Conservation (phyloP, 2,888 invertebrate genomes). For the Archips xylosteana region DNA sequence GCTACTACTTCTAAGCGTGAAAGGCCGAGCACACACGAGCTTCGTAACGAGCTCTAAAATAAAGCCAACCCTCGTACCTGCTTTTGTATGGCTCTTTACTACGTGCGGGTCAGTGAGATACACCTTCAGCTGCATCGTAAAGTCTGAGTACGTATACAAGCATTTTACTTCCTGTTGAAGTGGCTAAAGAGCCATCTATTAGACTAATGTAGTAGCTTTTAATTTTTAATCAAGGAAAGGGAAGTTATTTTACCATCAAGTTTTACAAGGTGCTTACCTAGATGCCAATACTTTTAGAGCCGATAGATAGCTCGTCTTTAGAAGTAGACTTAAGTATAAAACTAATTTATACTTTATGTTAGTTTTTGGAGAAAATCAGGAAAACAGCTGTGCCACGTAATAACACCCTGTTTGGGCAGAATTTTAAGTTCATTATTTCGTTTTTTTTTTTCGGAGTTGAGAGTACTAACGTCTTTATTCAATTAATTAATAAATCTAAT, state of each 20-base stretch:
- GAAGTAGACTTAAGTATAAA: too few relatives aligned
- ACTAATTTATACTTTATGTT: too few relatives aligned
- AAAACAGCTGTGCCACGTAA: too few relatives aligned
- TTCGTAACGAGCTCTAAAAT: conserved; percentile 6
- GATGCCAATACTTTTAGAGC: too few relatives aligned
- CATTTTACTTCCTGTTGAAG: conserved; percentile 28
- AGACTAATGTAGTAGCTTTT: neutral
- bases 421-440: too few relatives aligned
- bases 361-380: too few relatives aligned
- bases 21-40: neutral
- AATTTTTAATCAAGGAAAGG: neutral
- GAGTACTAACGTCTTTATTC: too few relatives aligned
- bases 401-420: too few relatives aligned
- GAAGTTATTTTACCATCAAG: neutral
- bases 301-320: too few relatives aligned
- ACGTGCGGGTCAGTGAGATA: neutral
- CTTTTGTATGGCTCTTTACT: neutral
- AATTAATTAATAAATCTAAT: too few relatives aligned
- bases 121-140: neutral
- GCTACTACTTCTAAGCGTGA: neutral
- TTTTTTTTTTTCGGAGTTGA: too few relatives aligned
- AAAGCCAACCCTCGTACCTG: neutral
- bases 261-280: too few relatives aligned
- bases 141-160: conserved; percentile 39
- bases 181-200: neutral